Base-by-base conservation (phyloP, 92 coral and sea anemone genomes). In the Virgularia gustaviana region DNA sequence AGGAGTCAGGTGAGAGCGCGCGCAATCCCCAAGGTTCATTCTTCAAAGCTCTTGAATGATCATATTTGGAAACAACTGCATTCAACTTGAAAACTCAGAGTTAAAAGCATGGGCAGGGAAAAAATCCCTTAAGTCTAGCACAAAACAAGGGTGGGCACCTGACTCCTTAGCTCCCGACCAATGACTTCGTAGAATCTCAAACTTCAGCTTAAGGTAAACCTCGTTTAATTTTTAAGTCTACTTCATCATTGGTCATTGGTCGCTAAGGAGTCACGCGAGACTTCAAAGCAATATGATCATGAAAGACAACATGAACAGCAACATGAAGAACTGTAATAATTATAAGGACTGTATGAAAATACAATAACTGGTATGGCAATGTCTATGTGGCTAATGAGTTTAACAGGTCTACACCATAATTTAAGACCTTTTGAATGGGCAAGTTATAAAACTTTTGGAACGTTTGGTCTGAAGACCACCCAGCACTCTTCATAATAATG, bases 381-480 rank as follows among this genome's bases (percentile, higher is more conserved):
- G 1, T 42, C 5, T 35, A n/a, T n/a, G n/a, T n/a, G n/a, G n/a
- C n/a, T n/a, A n/a, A 34, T 31, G 31, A 71, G n/a, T 71, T 53
- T 33, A 71, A 23, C 60, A 60, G 30, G 32, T 51, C 57, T 52
- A 31, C 32, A 18, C 76, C 47, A 67, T 41, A 70, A 41, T 70
- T 70, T 29, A 57, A 37, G 22, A 23, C 22, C 27, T 27, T 3
- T 28, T 70, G 62, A 30, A 70, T 49, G 28, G 35, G 62, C 49
- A 66, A 78, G 35, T 78, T 43, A 25, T 83, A 83, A 55, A 83
- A 83, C 63, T 52, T 45, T 63, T 63, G 75, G 73, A 80, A 84
- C 24, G 85, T 84, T 37, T 59, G 51, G 62, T 34, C 82, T 23
- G 45, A 63, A 16, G 42, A 30, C 86, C 83, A 65, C 7, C 83